Base-by-base conservation (phyloP, 2,797 vertebrate species). In the Pipistrellus pygmaeus region DNA sequence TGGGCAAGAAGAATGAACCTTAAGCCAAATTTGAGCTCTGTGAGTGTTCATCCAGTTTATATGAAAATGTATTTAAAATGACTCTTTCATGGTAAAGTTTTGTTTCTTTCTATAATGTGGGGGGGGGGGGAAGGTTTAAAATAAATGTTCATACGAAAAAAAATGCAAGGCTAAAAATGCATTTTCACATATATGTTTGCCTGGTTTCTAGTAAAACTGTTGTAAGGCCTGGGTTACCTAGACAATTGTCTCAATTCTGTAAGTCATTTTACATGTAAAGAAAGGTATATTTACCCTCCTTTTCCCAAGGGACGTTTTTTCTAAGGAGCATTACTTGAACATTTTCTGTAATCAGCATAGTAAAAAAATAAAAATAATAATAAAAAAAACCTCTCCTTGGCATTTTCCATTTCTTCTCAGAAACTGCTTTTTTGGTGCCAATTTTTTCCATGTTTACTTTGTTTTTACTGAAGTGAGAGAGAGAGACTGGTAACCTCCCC, bases 321-420 rank as follows among this genome's bases (percentile, higher is more conserved):
- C n/a, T 38, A 93, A 69, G 21, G 87, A 68, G 21, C 23, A 35
- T 66, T 93, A 15, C n/a, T n/a, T 80, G 69, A 82, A 76, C 21
- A 5, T 82, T 82, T 92, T 94, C 8, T 62, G 27, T 14, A 62
- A 62, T 30, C 60, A 64, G 9, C 17, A 84, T n/a, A 88, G 4
- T 35, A 21, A 57, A 68, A 80, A 53, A 72, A 11, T 46, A 46
- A 46, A 46, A 46, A 46, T 46, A 46, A 46, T 41, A 2, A 11
- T 2, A 11, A 44, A 44, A 44, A 9, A 53, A 72, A 11, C 1
- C 6, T 69, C 35, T 64, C 44, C 21, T 10, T 48, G 73, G 6
- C 17, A 77, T 86, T 84, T 95, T 78, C 14, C 32, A 71, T 93
- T 60, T 68, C 35, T 76, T 94, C 72, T 84, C 57, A 77, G n/a